phyloP scores from a whole-genome alignment of 2,888 invertebrate genomes.

The Ypsolopha scabrella region DNA sequence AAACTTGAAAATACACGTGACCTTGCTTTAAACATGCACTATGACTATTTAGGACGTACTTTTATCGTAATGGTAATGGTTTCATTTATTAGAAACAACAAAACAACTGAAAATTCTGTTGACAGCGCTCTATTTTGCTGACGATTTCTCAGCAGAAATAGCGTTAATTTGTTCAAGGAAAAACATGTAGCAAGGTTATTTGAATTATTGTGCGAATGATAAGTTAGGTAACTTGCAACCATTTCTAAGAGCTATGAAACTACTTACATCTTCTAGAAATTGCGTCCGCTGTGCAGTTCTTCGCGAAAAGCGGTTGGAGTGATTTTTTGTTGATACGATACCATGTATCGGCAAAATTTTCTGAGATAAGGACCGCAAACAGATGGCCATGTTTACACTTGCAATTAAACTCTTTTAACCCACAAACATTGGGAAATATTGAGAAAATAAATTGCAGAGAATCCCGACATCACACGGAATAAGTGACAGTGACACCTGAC shows the following conservation, averaged over 20 bases:
- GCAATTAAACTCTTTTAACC: background rate
- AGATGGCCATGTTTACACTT: constrained; percentile 59
- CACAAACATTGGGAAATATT: constrained; percentile 17
- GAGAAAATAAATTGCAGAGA: constrained; percentile 29
- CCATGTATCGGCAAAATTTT: constrained; percentile 66
- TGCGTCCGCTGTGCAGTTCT: constrained; percentile 57
- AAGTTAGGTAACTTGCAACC: background rate
- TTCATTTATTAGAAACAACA: background rate
- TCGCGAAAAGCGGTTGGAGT: constrained; percentile 60
- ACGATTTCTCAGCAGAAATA: background rate
- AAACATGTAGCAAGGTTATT: background rate
- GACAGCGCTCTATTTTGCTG: background rate
- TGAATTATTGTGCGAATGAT: too few species aligned
- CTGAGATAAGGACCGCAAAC: constrained; percentile 66
- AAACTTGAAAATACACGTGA: too few species aligned
- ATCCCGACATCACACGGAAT: constrained; percentile 26
- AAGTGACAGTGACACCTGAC: background rate
- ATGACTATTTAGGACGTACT: too few species aligned
- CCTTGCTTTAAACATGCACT: too few species aligned
- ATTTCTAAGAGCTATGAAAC: constrained; percentile 8
- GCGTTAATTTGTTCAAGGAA: background rate
- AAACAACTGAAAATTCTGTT: background rate
- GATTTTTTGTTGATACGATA: constrained; percentile 64
- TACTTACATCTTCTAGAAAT: constrained; percentile 68
- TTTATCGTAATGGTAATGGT: background rate